Conservation (phyloP, 1,140 invertebrate species). For the Latrodectus geometricus region DNA sequence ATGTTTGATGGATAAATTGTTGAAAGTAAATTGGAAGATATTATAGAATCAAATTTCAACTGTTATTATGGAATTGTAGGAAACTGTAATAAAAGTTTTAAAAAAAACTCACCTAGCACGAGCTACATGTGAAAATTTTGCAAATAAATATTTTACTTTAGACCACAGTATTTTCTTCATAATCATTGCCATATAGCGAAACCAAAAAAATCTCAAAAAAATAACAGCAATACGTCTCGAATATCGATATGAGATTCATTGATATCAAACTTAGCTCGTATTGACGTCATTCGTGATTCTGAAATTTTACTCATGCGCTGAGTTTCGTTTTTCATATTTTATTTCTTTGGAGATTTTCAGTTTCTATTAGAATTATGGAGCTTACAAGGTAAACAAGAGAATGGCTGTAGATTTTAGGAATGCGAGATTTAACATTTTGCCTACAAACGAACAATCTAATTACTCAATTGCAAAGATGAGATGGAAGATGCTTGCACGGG, state of each 20-base stretch:
- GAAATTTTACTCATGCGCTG: constrained; percentile 16
- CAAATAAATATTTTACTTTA: no score
- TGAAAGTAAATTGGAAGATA: no score
- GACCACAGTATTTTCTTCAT: no score
- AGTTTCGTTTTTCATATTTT: constrained; percentile 22
- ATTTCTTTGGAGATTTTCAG: background rate
- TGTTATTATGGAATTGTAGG: no score
- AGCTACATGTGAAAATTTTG: no score
- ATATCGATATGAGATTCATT: background rate
- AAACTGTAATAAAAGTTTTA: no score
- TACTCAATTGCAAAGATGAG: constrained; percentile 61
- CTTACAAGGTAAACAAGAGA: constrained; percentile 34
- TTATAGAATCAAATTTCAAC: no score
- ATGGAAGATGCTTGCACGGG: constrained; percentile 62
- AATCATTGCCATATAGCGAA: no score
- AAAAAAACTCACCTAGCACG: no score
- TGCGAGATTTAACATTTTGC: constrained; percentile 24
- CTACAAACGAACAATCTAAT: constrained; percentile 34
- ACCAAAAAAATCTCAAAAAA: no score
- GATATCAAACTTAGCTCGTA: background rate
- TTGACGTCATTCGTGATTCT: background rate
- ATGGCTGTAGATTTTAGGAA: constrained; percentile 59
- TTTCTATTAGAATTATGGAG: background rate
- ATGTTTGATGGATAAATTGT: no score
- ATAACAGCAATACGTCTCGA: no score